Evolutionary conservation across 2,888 invertebrate species (phyloP), one percentile per base, ranked within the genome.

Genomic region (Gerris lacustris): DNA sequence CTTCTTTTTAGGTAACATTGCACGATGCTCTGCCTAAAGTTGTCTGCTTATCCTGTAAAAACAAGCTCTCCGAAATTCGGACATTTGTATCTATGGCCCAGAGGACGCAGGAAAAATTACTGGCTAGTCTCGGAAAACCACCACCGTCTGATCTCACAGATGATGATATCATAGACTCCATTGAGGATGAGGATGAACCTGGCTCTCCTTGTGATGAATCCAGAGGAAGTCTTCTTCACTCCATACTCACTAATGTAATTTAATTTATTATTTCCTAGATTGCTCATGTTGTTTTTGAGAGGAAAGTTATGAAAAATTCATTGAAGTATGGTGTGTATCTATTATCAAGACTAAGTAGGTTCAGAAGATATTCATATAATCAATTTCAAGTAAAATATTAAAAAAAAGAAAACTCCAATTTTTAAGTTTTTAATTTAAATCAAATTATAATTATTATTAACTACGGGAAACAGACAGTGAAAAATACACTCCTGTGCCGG

Each of bases 21-120:
- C 85, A 87, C 78, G 88, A 89, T 78, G 85, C 83, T 76, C 80
- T 88, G 74, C 87, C 88, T 6, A 88, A 88, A 82, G 86, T 86
- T 81, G 86, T 89, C 75, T 89, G 89, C 77, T 81, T 83, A 70
- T 82, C 83, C 74, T 89, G 88, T 77, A 85, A 85, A 75, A 83
- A 84, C 69, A 87, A 86, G 80, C 78, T 89, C 75, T 86, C 88
- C 77, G 84, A 83, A 67, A 85, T 88, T 70, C 87, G 88, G 79
- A 84, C 85, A 71, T 89, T 89, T 78, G 87, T 87, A 73, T 85
- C 85, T 69, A 85, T 84, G 82, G 87, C 87, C 67, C 82, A 84
- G 72, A 84, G 84, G 78, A 85, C 86, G 69, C 89, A 88, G 78
- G 84, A 85, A 72, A 82, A 83, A 76, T 81, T 88, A 44, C 45